Base-by-base conservation (phyloP, 1,140 invertebrate genomes). In the Drosophila tropicalis region DNA sequence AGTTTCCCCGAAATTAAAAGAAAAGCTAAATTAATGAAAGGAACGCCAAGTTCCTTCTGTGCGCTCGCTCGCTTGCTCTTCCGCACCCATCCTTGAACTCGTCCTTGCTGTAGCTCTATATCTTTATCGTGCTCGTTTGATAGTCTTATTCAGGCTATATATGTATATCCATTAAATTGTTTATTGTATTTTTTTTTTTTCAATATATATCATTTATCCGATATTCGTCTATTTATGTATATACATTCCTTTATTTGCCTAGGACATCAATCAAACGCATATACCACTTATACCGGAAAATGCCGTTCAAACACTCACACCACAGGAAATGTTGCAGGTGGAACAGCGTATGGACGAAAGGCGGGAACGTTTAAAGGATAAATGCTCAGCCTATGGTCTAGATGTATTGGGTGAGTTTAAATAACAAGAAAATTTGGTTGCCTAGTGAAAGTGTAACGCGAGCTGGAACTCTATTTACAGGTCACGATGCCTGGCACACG, bases 401-500 rank as follows among this genome's bases (percentile, higher is more conserved):
- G 93, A 94, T 70, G 92, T 92, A 62, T 89, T 92, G 72, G 91
- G 91, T 92, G 67, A 74, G 75, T 73, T 15, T 6, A 47, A 17
- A n/a, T n/a, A 4, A 6, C 9, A 40, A 7, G 13, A 32, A 34
- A 40, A 67, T 47, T 32, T 47, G 41, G 15, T 44, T 39, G 66
- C 70, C 51, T 40, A 68, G 55, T 54, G 5, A 29, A 29, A 29
- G 5, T 67, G 25, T 13, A 9, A 22, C 15, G 6, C 10, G 29
- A 36, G 15, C 12, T n/a, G 0, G 41, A 70, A 60, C 32, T 55
- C 70, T 76, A 66, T 57, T 92, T 67, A 68, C 82, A 72, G 94
- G 94, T 39, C 95, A 95, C 78, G 95, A 95, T 81, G 94, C 94
- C 2, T 93, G 95, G 71, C 95, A 95, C 76, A 93, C 93, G 72